Base-by-base conservation (phyloP, 2,888 invertebrate species). In the Junonia oenone region DNA sequence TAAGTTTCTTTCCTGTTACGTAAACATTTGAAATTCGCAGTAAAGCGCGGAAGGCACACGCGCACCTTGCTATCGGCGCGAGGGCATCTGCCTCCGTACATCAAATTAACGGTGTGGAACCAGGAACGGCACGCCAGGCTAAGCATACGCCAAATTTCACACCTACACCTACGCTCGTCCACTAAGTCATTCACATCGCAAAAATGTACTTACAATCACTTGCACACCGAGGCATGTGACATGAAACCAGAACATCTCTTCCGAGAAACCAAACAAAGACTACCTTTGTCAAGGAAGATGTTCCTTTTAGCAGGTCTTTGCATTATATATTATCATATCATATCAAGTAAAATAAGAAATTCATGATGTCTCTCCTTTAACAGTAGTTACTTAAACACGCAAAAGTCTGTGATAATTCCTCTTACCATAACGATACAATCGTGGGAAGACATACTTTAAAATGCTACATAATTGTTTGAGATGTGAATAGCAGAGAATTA, bases 381-480 rank as follows among this genome's bases (percentile, higher is more conserved):
- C 67, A 56, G 61, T 26, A 59, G 59, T 61, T 38, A 56, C 61
- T 60, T 55, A 72, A 76, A 75, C 75, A 76, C 73, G 75, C 40
- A 78, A 77, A 78, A 78, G 78, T 79, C 73, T 76, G 68, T 68
- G 76, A 73, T 75, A 78, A 76, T 74, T 75, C 54, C 71, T 71
- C 54, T 72, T 71, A 46, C 13, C 73, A 67, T 66, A 68, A 72
- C 74, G 80, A 80, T 80, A 83, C 74, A 75, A 83, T 84, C 80
- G 87, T 86, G 87, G 80, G 83, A 86, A 84, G 76, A 73, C 71
- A 80, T 72, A 78, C 75, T 75, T 79, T 78, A 73, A 80, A 77
- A 72, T 74, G 73, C 74, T 70, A 75, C 72, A 75, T 82, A 81
- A 84, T 84, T 83, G 77, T 81, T 76, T 72, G 71, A 75, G 73